Base-by-base conservation (phyloP, 2,113 vertebrate species). In the Megaptera novaeangliae region DNA sequence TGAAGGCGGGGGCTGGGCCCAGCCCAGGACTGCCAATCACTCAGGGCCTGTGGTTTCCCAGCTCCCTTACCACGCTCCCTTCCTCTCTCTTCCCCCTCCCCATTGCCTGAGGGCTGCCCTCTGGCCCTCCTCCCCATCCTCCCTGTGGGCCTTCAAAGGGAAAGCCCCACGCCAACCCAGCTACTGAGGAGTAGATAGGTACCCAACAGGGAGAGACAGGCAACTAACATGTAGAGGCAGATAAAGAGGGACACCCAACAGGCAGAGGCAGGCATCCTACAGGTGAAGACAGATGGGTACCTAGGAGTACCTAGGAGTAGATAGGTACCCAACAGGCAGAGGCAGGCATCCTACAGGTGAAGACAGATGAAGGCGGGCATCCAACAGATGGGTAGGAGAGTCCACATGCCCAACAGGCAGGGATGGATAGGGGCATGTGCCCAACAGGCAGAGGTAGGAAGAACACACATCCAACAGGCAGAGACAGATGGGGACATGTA, bases 1-100 rank as follows among this genome's bases (percentile, higher is more conserved):
- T 92, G 44, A 96, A 93, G 88, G 96, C 41, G 86, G 97, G 90
- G 97, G 96, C 81, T 91, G 94, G 85, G 97, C 94, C 74, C 1
- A 3, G 64, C 91, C 66, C 83, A 39, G 89, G 88, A 64, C 84
- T 88, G 7, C 98, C 98, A 98, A 98, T 98, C 98, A 97, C 75
- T 85, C 75, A 63, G 46, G 41, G 96, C 61, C 92, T 98, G 98
- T 97, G 97, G 97, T 98, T 98, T 97, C 92, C 96, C 68, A 74
- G 91, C 82, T 92, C 81, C 84, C 96, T 98, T 81, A 85, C 93
- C 88, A 39, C 1, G 49, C 29, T 95, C 96, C 88, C 88, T 98
- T 96, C 94, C 93, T 97, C 92, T 93, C 80, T 91, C 55, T 55
- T 14, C 13, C 57, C 68, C 66, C 12, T 63, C 90, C 81, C 46